Evolutionary conservation across 2,888 invertebrate genomes (phyloP), one percentile per base, ranked within the genome.

Genomic region (Mesorhabditis belari): DNA sequence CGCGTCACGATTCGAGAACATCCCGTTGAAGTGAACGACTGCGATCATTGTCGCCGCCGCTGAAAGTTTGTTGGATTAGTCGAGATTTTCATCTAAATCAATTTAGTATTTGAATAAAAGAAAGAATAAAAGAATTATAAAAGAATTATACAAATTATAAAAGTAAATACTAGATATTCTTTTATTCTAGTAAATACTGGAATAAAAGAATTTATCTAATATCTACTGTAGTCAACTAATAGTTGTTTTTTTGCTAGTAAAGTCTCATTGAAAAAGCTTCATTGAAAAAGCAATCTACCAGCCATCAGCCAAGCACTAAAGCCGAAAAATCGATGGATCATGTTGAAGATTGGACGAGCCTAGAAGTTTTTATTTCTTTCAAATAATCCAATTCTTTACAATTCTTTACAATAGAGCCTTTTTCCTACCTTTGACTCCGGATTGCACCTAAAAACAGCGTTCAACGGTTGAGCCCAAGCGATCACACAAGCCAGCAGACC

Each of bases 391-490:
- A n/a, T n/a, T n/a, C n/a, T n/a, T n/a, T n/a, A n/a, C n/a, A n/a
- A n/a, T n/a, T n/a, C n/a, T n/a, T n/a, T n/a, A n/a, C n/a, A n/a
- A n/a, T n/a, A n/a, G n/a, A n/a, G n/a, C n/a, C n/a, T n/a, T n/a
- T n/a, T n/a, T n/a, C 44, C 12, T 35, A 35, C 44, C 44, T 35
- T 62, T 21, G 59, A 49, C 4, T 63, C 63, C 12, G 67, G 70
- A 49, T 65, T 57, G 52, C 72, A 72, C 9, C 71, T 61, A 58
- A 64, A 64, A 17, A 70, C 67, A 12, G 72, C 72, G 25, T 63
- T 66, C 1, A 72, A 55, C 4, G 72, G 72, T 60, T 72, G 72
- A 3, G 72, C 72, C 72, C 72, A 72, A 9, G 70, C 71, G 23
- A 72, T 56, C 17, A 66, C 66, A 56, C 72, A 72, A 21, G 72